phyloP scores from a whole-genome alignment of 2,888 invertebrate species.

The Ophioninae sp. region DNA sequence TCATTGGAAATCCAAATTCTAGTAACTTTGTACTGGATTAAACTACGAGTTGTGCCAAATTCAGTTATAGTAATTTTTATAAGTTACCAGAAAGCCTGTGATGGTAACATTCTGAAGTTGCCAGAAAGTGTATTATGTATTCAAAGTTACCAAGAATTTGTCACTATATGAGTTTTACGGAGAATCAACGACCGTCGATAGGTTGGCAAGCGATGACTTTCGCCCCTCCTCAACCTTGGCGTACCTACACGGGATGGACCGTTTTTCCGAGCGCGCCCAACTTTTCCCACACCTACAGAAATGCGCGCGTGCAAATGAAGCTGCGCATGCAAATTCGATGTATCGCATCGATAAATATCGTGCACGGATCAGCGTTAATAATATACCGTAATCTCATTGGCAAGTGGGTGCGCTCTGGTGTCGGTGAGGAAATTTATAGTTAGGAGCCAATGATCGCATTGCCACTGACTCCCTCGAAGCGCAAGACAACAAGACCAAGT shows the following conservation, averaged over 20 bases:
- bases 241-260: not conserved
- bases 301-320: not conserved
- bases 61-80: too few species aligned
- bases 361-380: conserved; percentile 6
- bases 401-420: not conserved
- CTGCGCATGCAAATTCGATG: not conserved
- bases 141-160: not conserved
- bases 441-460: conserved; percentile 23
- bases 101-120: too few species aligned
- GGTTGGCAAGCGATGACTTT: not conserved
- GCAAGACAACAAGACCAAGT: not conserved
- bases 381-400: not conserved
- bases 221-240: not conserved
- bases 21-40: too few species aligned
- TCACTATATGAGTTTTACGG: not conserved
- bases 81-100: too few species aligned
- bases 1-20: too few species aligned
- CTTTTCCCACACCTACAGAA: conserved; percentile 22
- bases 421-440: not conserved
- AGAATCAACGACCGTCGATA: not conserved
- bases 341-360: not conserved
- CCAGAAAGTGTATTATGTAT: too few species aligned
- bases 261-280: not conserved
- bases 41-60: too few species aligned
- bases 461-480: not conserved